Evolutionary conservation across 2,113 vertebrate genomes (phyloP).

Genomic region (Microtus ochrogaster): DNA sequence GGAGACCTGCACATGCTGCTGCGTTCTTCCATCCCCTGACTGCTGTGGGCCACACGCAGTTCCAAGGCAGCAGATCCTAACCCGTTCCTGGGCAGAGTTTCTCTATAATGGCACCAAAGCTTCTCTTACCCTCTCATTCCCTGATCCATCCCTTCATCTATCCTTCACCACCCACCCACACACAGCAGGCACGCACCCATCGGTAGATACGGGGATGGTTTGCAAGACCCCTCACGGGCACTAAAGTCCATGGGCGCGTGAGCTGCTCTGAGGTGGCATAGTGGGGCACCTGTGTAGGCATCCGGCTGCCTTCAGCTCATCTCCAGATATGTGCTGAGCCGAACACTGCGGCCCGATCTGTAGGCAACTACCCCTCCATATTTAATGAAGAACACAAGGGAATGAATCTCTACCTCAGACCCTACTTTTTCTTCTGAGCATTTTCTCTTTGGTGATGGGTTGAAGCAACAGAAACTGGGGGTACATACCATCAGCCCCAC

Average conservation of each 20-base stretch:
- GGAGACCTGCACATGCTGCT: fast-evolving
- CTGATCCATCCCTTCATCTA: fast-evolving
- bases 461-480: background rate
- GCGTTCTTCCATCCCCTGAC: fast-evolving
- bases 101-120: background rate
- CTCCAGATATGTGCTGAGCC: background rate
- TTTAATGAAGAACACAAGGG: too few relatives aligned
- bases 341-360: fast-evolving
- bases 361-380: fast-evolving
- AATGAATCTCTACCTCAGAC: background rate
- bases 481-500: fast-evolving
- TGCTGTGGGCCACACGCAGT: fast-evolving
- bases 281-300: fast-evolving
- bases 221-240: background rate
- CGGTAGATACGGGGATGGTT: background rate
- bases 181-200: fast-evolving
- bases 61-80: fast-evolving
- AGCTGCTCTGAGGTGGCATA: too few relatives aligned
- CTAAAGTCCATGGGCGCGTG: background rate
- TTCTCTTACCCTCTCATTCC: too few relatives aligned
- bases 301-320: background rate
- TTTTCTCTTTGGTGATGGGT: background rate
- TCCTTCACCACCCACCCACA: fast-evolving
- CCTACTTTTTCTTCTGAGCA: background rate
- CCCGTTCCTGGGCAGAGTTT: background rate